Base-by-base conservation (phyloP, 1,140 invertebrate species). In the Colletes gigas region DNA sequence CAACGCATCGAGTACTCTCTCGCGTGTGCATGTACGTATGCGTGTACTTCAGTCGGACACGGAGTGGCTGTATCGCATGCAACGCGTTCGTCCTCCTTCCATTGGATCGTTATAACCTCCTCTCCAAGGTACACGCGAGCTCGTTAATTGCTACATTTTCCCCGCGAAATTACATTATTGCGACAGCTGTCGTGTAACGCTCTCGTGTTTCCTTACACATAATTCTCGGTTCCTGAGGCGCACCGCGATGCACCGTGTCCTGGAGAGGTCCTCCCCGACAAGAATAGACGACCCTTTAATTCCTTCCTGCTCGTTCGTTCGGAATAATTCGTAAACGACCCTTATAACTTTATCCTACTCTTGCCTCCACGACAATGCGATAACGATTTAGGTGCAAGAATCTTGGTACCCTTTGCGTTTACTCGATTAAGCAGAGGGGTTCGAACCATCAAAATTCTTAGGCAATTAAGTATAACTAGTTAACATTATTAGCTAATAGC, bases 101-200 rank as follows among this genome's bases (percentile, higher is more conserved):
- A 74, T 74, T 68, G 55, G 57, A 80, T 75, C 57, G 78, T 74
- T 74, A 50, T 79, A 55, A 59, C 63, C 62, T 21, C 57, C 78
- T 77, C 78, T 60, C 4, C 12, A 41, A 19, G 67, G 21, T 70
- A 65, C 73, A 87, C 76, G 75, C 73, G 69, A 76, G 86, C 70
- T 77, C 66, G 86, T 89, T 87, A 89, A 89, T 89, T 89, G 84
- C 81, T 81, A 68, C 81, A 89, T 86, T 89, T 87, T 89, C 86
- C 85, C 88, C 84, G 82, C 81, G 52, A 74, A 82, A 89, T 88
- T 81, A 81, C 78, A 86, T 89, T 89, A 89, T 82, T 81, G 82
- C 55, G 75, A 79, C 76, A 86, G 85, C 80, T 87, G 86, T 87
- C 86, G 82, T 81, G 54, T 60, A 63, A 79, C 83, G 74, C 76